A percentile compares a stretch with the other conserved stretches of the same genome.
phyloP scores from a whole-genome alignment of 2,888 invertebrate genomes.

The Margaritifera margaritifera region DNA sequence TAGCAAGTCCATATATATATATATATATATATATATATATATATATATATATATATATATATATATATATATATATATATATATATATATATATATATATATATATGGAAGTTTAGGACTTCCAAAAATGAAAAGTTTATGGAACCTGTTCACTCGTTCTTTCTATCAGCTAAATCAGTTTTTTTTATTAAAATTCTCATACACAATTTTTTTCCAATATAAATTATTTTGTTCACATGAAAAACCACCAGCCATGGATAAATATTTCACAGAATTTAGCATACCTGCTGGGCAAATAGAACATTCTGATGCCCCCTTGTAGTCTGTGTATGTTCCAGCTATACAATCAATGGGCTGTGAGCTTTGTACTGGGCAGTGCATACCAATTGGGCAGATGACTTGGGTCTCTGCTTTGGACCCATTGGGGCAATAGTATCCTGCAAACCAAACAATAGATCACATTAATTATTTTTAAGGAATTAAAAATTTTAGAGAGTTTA shows the following conservation, averaged over 20 bases:
- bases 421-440: conserved; percentile 69
- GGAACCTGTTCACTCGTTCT: too few species aligned
- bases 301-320: conserved; percentile 54
- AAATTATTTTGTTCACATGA: background rate
- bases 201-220: background rate
- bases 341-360: conserved; percentile 59
- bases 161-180: background rate
- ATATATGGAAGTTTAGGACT: too few species aligned
- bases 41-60: too few species aligned
- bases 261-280: background rate
- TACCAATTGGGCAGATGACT: conserved; percentile 65
- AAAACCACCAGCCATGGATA: too few species aligned
- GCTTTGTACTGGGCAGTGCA: conserved; percentile 65
- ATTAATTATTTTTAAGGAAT: conserved; percentile 2
- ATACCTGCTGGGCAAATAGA: conserved; percentile 64
- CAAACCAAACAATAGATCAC: conserved; percentile 4
- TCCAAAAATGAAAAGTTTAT: too few species aligned
- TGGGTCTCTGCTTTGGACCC: conserved; percentile 65
- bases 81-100: too few species aligned
- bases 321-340: conserved; percentile 61
- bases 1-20: too few species aligned
- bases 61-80: too few species aligned
- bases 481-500: background rate
- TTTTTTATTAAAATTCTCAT: background rate
- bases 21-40: too few species aligned